Conservation (phyloP, 2,888 invertebrate genomes). For the Schrankia costaestrigalis region DNA sequence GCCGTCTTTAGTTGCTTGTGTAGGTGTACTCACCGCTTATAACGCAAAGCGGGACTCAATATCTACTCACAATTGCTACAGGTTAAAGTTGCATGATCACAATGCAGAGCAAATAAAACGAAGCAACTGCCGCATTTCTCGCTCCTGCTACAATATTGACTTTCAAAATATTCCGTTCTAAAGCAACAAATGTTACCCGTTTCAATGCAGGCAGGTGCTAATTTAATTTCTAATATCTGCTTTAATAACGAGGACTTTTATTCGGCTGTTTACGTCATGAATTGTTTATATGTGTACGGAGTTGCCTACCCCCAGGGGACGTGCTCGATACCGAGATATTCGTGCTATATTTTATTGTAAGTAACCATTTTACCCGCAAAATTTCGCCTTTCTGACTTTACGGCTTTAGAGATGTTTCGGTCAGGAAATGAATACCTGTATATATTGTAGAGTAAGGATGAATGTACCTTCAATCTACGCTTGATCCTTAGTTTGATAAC, state of each 20-base stretch:
- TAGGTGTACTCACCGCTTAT: conserved; percentile 40
- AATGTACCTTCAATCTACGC: conserved; percentile 17
- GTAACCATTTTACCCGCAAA: conserved; percentile 26
- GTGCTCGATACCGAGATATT: conserved; percentile 13
- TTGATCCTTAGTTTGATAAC: conserved; percentile 7
- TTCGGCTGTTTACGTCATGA: conserved; percentile 32
- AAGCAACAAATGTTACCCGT: conserved; percentile 33
- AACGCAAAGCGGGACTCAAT: conserved; percentile 51
- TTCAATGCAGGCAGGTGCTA: conserved; percentile 29
- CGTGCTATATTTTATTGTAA: conserved; percentile 28
- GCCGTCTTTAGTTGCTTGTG: conserved; percentile 29
- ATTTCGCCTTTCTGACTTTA: conserved; percentile 26
- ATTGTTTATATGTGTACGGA: conserved; percentile 29
- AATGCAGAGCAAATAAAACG: conserved; percentile 66
- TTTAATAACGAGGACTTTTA: conserved; percentile 30
- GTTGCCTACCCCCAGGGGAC: conserved; percentile 20
- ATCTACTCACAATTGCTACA: conserved; percentile 61
- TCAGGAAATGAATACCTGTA: conserved; percentile 19
- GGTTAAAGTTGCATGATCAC: conserved; percentile 72
- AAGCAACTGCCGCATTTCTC: conserved; percentile 47
- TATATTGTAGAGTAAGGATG: conserved; percentile 10
- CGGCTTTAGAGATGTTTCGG: conserved; percentile 14
- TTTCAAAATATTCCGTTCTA: conserved; percentile 39
- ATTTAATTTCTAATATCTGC: conserved; percentile 31
- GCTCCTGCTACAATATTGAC: conserved; percentile 55